Percentiles rank a stretch among this genome's conserved stretches.
Conservation (phyloP, 2,113 vertebrate species). For the Equus przewalskii region DNA sequence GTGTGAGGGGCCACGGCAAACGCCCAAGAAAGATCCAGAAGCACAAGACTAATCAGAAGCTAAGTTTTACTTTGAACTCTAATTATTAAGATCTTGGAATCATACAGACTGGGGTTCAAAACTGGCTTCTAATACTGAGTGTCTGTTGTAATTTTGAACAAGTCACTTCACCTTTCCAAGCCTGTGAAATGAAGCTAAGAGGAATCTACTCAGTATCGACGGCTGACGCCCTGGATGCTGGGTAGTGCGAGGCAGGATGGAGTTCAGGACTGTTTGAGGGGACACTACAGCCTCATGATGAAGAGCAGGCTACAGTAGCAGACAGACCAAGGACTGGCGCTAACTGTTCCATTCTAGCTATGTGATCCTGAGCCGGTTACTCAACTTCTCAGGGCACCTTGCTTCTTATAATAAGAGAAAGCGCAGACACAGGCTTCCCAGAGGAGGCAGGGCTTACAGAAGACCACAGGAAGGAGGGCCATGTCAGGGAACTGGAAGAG, state of each 20-base stretch:
- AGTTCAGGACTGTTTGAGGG: background rate
- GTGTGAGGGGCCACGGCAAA: background rate
- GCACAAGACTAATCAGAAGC: background rate
- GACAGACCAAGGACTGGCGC: too few relatives aligned
- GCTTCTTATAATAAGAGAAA: background rate
- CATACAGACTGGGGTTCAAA: background rate
- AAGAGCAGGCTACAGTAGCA: background rate
- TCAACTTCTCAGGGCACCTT: background rate
- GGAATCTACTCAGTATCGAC: background rate
- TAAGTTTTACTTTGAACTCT: background rate
- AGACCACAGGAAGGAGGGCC: background rate
- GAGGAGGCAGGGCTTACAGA: background rate
- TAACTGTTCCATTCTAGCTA: background rate
- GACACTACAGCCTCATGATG: background rate
- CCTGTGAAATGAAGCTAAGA: background rate
- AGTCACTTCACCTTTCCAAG: background rate
- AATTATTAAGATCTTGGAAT: background rate
- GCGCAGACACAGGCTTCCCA: background rate
- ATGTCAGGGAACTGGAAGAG: rapidly evolving
- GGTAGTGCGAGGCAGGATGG: background rate
- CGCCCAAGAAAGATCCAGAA: background rate
- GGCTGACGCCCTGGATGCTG: too few relatives aligned
- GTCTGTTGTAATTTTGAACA: background rate
- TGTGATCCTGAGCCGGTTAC: background rate
- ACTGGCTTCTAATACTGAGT: background rate